Base-by-base conservation (phyloP, 2,797 vertebrate genomes). In the Anableps anableps region DNA sequence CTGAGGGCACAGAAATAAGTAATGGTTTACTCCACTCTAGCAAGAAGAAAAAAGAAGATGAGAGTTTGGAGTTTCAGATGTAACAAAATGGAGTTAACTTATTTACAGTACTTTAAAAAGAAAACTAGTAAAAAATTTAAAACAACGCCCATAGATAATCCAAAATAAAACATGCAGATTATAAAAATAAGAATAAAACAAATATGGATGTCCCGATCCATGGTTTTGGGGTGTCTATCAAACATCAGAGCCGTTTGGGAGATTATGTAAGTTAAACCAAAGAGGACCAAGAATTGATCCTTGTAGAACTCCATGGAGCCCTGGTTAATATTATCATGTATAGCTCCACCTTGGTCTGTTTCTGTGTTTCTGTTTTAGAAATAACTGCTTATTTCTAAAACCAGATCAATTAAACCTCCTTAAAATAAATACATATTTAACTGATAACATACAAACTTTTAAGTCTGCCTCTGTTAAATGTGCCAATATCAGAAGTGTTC, bases 1-100 rank as follows among this genome's bases (percentile, higher is more conserved):
- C 31, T 77, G 83, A 75, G 72, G 70, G 68, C 10, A 53, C 48
- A n/a, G 70, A 38, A 48, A 19, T 50, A 38, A 62, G 34, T 14
- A 41, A 21, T 48, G 31, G 29, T 70, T 51, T 51, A 23, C 7
- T 23, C 50, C 50, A 51, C 53, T 58, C 26, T 13, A 13, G 26
- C 26, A 29, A 29, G 26, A 58, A 58, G 53, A 58, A 58, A 58
- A 58, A 26, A 0, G 26, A 29, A 58, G 29, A 58, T 29, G 53
- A 58, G 53, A 58, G 26, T 11, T 58, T 4, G 2, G 17, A 36
- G 29, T 0, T 29, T 50, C 47, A 58, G 50, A 23, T 26, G 14
- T 72, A 10, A n/a, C 48, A 53, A 38, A 74, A 38, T 36, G 21
- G 66, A 43, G 66, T 70, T 4, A 70, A 13, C 9, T 5, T 43